Evolutionary conservation across 2,888 invertebrate genomes (phyloP).

Genomic region (Metopia argyrocephala): DNA sequence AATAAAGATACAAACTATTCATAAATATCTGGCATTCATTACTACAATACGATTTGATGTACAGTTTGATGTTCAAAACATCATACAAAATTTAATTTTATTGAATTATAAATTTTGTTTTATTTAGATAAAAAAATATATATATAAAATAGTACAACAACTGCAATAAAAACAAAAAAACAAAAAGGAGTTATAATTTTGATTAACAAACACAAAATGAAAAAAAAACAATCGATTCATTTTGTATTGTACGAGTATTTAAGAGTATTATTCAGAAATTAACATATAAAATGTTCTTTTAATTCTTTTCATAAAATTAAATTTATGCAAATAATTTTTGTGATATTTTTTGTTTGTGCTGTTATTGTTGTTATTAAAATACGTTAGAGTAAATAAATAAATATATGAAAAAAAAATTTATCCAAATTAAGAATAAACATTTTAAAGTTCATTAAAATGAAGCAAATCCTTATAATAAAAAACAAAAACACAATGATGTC

Average conservation of each 20-base stretch:
- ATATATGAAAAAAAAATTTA: conserved; percentile 27
- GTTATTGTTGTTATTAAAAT: conserved; percentile 28
- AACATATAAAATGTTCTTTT: conserved; percentile 63
- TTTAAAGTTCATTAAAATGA: conserved; percentile 56
- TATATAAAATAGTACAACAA: conserved; percentile 2
- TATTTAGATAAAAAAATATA: too few species aligned
- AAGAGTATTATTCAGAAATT: conserved; percentile 47
- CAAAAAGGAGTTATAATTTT: too few species aligned
- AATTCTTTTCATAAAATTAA: conserved; percentile 62
- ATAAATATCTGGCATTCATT: too few species aligned
- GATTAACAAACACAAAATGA: conserved; percentile 35
- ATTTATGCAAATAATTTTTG: conserved; percentile 62
- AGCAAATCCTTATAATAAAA: conserved; percentile 19
- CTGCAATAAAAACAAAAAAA: conserved; percentile 27
- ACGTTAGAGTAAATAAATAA: conserved; percentile 7
- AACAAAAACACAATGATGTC: conserved; percentile 17
- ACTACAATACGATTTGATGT: too few species aligned
- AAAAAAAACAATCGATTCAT: conserved; percentile 2
- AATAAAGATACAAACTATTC: too few species aligned
- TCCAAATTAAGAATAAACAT: conserved; percentile 46
- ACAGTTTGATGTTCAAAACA: neutral
- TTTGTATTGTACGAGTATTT: neutral
- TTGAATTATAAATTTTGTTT: too few species aligned
- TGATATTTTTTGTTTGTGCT: conserved; percentile 17
- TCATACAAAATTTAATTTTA: neutral